Base-by-base conservation (phyloP, 2,113 vertebrate genomes). In the Eptesicus fuscus region DNA sequence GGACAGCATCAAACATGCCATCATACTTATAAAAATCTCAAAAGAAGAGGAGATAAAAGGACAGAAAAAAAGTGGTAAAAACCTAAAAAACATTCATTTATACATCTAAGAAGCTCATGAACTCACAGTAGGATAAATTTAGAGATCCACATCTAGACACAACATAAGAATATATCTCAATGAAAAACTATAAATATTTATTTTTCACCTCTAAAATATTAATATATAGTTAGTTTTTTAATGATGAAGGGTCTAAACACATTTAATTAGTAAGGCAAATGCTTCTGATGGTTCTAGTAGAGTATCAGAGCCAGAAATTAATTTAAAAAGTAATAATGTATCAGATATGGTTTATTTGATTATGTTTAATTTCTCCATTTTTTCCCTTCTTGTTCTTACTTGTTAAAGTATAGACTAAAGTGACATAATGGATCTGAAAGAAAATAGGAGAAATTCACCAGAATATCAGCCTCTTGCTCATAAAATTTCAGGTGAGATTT, bases 401-500 rank as follows among this genome's bases (percentile, higher is more conserved):
- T 56, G 8, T 42, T 83, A 65, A 93, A 90, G 4, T 11, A 51
- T 17, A 13, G 3, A 80, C 90, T 82, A n/a, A 90, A 92, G 20
- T 69, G 44, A 70, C 30, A 89, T 70, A 59, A 67, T 67, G 5
- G 28, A 83, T 86, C 30, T 93, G 40, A 93, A 88, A 79, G 63
- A 79, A 20, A 5, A 49, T 74, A n/a, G 61, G 63, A 78, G 92
- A 96, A 90, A 73, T 69, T 93, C 89, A 96, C 47, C 37, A 95
- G 56, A 94, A 86, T n/a, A 89, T 14, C 32, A 71, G 23, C 4
- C 49, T 92, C 37, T 90, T 86, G 23, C 23, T 96, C 40, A 51
- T 67, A 23, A 90, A 95, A 94, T 91, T 96, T 47, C 88, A 96
- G n/a, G 30, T 91, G 94, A 83, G 44, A 83, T 86, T 91, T 93